phyloP scores from a whole-genome alignment of 1,140 invertebrate genomes.

The Bombus ignitus region DNA sequence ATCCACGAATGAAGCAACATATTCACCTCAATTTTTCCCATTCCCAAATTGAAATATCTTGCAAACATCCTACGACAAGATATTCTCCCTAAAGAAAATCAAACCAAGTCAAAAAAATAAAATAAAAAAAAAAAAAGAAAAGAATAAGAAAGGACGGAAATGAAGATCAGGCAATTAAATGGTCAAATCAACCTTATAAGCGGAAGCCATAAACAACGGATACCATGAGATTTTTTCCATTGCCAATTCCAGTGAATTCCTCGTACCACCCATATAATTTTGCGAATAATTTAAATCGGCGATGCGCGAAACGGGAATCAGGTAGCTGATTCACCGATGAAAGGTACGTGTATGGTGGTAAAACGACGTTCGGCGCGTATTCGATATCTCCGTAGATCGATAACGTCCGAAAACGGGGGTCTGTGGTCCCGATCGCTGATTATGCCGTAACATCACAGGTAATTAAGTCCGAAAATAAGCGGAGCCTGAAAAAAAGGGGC shows the following conservation, averaged over 20 bases:
- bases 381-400: constrained; percentile 54
- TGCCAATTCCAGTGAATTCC: no score
- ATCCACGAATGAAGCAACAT: neutral
- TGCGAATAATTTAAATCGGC: constrained; percentile 9
- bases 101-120: no score
- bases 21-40: neutral
- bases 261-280: neutral
- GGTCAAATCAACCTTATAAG: neutral
- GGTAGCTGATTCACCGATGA: neutral
- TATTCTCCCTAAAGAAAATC: no score
- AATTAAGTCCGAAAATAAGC: constrained; percentile 73
- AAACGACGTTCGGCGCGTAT: neutral
- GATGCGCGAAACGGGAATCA: neutral
- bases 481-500: constrained; percentile 51
- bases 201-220: constrained; percentile 11
- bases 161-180: constrained; percentile 8
- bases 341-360: constrained; percentile 25
- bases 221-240: neutral
- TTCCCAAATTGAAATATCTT: neutral
- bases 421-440: constrained; percentile 40
- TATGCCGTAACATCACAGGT: constrained; percentile 68
- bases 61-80: neutral
- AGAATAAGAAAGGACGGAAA: no score
- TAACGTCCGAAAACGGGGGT: neutral
- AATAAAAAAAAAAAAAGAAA: no score